Conservation (phyloP, 1,140 invertebrate genomes). For the Triops longicaudatus region DNA sequence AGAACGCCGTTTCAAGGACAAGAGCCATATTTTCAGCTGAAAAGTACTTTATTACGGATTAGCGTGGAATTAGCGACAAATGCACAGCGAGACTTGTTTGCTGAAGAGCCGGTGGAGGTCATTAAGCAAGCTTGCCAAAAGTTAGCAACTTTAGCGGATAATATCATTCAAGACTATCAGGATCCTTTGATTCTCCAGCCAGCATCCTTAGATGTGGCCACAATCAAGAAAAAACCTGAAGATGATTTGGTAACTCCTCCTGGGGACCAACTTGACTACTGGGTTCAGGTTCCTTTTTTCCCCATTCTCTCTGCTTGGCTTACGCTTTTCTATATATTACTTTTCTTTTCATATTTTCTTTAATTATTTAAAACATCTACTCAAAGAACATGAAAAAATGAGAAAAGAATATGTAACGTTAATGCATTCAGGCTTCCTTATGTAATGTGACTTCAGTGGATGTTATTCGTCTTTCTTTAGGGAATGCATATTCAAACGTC, state of each 20-base stretch:
- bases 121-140: slow-evolving; percentile 60
- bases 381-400: too few relatives aligned
- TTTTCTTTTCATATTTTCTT: not conserved
- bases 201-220: slow-evolving; percentile 72
- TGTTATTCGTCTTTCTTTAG: slow-evolving; percentile 37
- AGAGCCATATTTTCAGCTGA: slow-evolving; percentile 55
- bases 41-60: slow-evolving; percentile 62
- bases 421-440: too few relatives aligned
- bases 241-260: slow-evolving; percentile 51
- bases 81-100: slow-evolving; percentile 76
- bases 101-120: slow-evolving; percentile 59
- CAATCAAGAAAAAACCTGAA: slow-evolving; percentile 70
- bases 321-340: not conserved
- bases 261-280: slow-evolving; percentile 25
- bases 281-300: slow-evolving; percentile 27
- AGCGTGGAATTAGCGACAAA: slow-evolving; percentile 76
- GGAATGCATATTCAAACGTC: slow-evolving; percentile 78
- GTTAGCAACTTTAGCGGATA: slow-evolving; percentile 68
- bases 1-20: slow-evolving; percentile 61
- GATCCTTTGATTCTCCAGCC: slow-evolving; percentile 84
- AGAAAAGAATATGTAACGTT: too few relatives aligned
- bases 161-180: slow-evolving; percentile 73
- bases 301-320: not conserved
- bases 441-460: too few relatives aligned
- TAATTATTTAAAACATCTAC: too few relatives aligned